Conservation (phyloP, 2,113 vertebrate species). For the Uropsilus gracilis region DNA sequence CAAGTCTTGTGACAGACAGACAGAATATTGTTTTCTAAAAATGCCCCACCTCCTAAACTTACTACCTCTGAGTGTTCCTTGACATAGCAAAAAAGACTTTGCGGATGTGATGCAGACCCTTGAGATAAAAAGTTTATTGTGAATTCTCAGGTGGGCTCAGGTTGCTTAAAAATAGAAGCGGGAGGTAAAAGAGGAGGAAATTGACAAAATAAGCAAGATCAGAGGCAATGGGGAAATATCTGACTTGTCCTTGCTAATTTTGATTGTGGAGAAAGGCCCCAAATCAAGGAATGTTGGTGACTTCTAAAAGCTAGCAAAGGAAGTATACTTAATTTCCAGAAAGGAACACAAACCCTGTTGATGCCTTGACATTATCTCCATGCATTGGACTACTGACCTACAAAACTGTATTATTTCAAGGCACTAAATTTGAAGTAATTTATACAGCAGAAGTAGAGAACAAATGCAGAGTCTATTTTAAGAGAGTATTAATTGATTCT, state of each 20-base stretch:
- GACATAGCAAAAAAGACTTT: neutral
- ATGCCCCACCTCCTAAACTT: neutral
- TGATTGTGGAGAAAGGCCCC: neutral
- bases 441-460: neutral
- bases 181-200: neutral
- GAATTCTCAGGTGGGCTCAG: neutral
- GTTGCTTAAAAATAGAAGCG: neutral
- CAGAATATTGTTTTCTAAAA: neutral
- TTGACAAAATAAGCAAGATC: neutral
- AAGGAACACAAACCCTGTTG: neutral
- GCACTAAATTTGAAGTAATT: neutral
- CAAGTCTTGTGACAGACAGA: neutral
- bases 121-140: neutral
- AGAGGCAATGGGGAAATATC: fast-evolving
- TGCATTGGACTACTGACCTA: neutral
- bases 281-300: neutral
- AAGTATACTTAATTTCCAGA: neutral
- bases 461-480: neutral
- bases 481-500: neutral
- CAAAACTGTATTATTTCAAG: neutral
- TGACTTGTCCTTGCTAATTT: neutral
- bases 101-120: neutral
- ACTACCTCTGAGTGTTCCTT: neutral
- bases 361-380: neutral
- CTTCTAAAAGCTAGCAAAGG: neutral